phyloP scores from a whole-genome alignment of 2,113 vertebrate species.

The Athene noctua region DNA sequence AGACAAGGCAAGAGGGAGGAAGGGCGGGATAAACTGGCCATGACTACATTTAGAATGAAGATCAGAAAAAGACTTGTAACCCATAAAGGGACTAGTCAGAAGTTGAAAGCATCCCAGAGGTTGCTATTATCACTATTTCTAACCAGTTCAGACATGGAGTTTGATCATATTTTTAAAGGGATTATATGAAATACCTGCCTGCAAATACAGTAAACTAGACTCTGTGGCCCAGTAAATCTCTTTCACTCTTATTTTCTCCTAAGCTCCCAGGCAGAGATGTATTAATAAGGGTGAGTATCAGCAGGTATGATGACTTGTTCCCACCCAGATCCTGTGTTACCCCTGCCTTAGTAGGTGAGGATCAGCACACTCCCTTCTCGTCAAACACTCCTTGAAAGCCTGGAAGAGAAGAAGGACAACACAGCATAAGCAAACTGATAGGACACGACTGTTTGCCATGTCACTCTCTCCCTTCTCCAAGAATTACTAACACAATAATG shows the following conservation, averaged over 20 bases:
- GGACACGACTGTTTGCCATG: background rate
- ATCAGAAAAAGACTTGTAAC: background rate
- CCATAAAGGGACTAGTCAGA: background rate
- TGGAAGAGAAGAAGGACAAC: background rate
- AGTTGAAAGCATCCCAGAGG: background rate
- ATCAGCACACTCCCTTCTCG: fast-evolving
- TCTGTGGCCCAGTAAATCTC: background rate
- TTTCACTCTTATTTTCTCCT: background rate
- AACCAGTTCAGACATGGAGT: background rate
- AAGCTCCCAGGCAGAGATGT: background rate
- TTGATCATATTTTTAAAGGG: background rate
- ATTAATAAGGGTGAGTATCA: background rate
- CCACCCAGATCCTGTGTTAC: background rate
- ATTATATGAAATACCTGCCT: background rate
- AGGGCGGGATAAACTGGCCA: fast-evolving
- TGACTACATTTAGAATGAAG: background rate
- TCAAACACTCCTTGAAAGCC: background rate
- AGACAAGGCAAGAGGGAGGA: background rate
- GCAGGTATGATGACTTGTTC: background rate
- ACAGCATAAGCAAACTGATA: background rate
- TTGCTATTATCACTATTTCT: background rate
- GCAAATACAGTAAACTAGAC: background rate
- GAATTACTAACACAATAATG: background rate
- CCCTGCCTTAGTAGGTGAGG: background rate
- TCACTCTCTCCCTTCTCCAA: fast-evolving